Percentiles rank a stretch among this genome's conserved stretches.
Conservation (phyloP, 2,888 invertebrate species). For the Mystacides longicornis region DNA sequence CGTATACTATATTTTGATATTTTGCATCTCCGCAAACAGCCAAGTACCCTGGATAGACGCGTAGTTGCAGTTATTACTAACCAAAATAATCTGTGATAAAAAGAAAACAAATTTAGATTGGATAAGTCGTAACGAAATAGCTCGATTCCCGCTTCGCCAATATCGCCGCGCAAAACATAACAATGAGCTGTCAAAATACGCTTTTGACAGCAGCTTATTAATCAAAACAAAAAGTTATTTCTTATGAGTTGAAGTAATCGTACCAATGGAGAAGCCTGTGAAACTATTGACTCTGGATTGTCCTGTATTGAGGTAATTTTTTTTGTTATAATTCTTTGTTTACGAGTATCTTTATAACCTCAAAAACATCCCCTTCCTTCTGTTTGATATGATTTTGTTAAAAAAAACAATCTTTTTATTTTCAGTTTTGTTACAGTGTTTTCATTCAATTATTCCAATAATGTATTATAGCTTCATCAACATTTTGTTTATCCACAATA, state of each 20-base stretch:
- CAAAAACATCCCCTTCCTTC: no score
- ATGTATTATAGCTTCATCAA: no score
- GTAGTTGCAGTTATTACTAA: neutral
- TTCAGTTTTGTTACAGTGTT: no score
- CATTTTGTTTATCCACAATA: no score
- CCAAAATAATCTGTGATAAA: no score
- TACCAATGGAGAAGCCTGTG: neutral
- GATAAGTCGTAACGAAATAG: no score
- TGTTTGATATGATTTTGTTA: no score
- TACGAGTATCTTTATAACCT: no score
- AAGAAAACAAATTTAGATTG: neutral
- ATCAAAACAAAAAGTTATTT: neutral
- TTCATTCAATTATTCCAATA: no score
- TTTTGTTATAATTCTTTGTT: no score
- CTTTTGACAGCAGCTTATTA: neutral
- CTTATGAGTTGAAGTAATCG: neutral
- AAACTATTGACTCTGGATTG: neutral
- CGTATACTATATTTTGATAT: conserved; percentile 8
- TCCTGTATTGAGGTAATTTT: neutral
- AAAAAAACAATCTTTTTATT: no score
- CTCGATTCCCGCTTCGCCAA: neutral
- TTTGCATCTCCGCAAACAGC: conserved; percentile 15
- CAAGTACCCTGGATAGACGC: conserved; percentile 2
- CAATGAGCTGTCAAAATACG: neutral
- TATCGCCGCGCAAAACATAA: neutral